A percentile compares a stretch with the other conserved stretches of the same genome.
Evolutionary conservation across 2,113 vertebrate genomes (phyloP).

Genomic region (Psilopogon haemacephalus): DNA sequence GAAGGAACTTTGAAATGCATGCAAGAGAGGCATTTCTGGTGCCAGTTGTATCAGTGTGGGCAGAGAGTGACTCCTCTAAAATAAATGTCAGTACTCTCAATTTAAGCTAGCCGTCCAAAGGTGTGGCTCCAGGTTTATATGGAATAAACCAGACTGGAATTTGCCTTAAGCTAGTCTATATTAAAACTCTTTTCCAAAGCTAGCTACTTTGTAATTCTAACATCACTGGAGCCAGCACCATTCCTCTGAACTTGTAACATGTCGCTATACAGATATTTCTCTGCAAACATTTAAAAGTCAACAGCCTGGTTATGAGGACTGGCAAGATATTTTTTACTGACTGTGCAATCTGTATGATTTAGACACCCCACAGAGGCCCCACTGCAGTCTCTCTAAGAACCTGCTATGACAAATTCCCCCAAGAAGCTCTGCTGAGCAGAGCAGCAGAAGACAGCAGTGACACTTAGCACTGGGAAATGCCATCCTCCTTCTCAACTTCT

Average conservation of each 20-base stretch:
- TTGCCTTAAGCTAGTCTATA: background rate
- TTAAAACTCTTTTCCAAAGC: background rate
- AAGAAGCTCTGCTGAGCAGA: background rate
- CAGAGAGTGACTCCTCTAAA: background rate
- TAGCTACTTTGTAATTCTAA: background rate
- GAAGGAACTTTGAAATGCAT: background rate
- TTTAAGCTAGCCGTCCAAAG: background rate
- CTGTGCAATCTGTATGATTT: conserved; percentile 13
- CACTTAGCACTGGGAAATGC: background rate
- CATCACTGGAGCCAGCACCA: accelerated
- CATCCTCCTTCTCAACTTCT: background rate
- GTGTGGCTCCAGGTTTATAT: background rate
- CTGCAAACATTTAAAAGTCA: conserved; percentile 12
- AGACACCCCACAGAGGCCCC: background rate
- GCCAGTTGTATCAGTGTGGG: background rate
- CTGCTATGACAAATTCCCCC: conserved; percentile 14
- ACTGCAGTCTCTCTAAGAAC: background rate
- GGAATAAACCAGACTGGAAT: background rate
- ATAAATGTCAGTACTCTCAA: background rate
- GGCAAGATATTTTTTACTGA: background rate
- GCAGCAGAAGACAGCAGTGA: background rate
- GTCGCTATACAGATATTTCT: background rate
- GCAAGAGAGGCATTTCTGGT: background rate
- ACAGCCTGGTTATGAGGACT: background rate
- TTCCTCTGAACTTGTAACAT: background rate